phyloP scores from a whole-genome alignment of 37 sponge, comb jelly and placozoan species.

The Oopsacas minuta region DNA sequence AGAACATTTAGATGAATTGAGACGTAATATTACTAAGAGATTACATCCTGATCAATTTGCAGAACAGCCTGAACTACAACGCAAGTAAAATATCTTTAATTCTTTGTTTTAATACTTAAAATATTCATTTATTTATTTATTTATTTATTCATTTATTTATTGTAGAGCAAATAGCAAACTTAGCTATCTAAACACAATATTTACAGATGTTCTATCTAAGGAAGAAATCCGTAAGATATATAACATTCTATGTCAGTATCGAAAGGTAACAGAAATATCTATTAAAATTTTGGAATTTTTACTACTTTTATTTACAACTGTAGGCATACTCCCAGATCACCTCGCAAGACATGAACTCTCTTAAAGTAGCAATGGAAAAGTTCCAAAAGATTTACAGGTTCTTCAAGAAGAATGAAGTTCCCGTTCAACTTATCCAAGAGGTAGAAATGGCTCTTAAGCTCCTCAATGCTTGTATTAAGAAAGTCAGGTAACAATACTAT shows the following conservation, averaged over 20 bases:
- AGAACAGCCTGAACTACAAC: slow-evolving; percentile 19
- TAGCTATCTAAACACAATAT: slow-evolving; percentile 52
- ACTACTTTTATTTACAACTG: background rate
- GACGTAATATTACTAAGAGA: slow-evolving; percentile 46
- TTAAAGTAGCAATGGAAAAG: slow-evolving; percentile 1
- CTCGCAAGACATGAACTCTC: slow-evolving; percentile 1
- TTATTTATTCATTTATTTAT: too few relatives aligned
- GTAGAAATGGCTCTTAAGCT: slow-evolving; percentile 4
- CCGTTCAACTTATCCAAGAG: slow-evolving; percentile 5
- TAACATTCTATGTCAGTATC: slow-evolving; percentile 51
- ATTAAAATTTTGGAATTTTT: too few relatives aligned
- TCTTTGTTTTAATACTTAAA: background rate
- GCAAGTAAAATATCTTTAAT: too few relatives aligned
- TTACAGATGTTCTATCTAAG: slow-evolving; percentile 54
- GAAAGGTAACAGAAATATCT: too few relatives aligned
- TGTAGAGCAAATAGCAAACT: slow-evolving; percentile 25
- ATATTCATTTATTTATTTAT: background rate
- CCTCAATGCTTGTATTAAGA: slow-evolving; percentile 5
- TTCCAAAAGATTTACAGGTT: slow-evolving; percentile 4
- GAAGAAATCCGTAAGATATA: slow-evolving; percentile 39
- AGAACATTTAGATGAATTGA: slow-evolving; percentile 44
- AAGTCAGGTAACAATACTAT: background rate
- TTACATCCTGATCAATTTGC: slow-evolving; percentile 78
- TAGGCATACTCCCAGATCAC: slow-evolving; percentile 9
- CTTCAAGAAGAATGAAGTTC: slow-evolving; percentile 3